These are phyloP conservation scores for Aix galericulata DNA, from an alignment of 2,113 vertebrate genomes.

Conservation along the genomic window DNA sequence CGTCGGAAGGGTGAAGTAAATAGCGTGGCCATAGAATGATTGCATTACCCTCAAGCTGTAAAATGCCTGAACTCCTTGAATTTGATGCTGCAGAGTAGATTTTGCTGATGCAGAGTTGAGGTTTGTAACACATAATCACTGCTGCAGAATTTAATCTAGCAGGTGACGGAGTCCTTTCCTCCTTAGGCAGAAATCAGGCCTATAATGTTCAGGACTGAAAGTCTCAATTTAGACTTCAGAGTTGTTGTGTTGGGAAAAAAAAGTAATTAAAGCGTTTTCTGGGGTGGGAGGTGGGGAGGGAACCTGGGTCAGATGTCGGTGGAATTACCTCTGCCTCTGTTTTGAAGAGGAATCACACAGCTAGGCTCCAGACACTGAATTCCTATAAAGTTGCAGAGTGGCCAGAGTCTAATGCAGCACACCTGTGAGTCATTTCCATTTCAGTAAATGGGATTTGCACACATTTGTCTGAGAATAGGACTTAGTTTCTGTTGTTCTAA, in stretches of 20 bases:
- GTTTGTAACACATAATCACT: not conserved
- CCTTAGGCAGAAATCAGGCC: not conserved
- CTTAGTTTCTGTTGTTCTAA: not conserved
- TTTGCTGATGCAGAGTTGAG: slow-evolving; percentile 25
- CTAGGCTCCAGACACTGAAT: not conserved
- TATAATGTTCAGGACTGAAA: not conserved
- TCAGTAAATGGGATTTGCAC: slow-evolving; percentile 49
- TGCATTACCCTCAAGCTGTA: not conserved
- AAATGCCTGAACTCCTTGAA: slow-evolving; percentile 16
- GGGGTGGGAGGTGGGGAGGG: not conserved
- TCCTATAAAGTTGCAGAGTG: not conserved
- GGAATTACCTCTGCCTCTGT: not conserved
- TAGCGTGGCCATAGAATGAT: not conserved
- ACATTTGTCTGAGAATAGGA: slow-evolving; percentile 16
- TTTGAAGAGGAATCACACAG: not conserved
- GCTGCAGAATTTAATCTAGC: not conserved
- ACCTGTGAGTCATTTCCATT: slow-evolving; percentile 18
- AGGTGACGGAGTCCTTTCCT: not conserved
- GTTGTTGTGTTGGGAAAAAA: not conserved
- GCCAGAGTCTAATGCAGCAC: not conserved
- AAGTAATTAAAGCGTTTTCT: slow-evolving; percentile 7
- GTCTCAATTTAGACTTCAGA: not conserved
- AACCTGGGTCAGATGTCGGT: not conserved
- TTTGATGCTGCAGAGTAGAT: not conserved
- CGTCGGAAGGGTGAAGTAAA: slow-evolving; percentile 12